Base-by-base conservation (phyloP, 1,140 invertebrate species). In the Drosophila aff. region DNA sequence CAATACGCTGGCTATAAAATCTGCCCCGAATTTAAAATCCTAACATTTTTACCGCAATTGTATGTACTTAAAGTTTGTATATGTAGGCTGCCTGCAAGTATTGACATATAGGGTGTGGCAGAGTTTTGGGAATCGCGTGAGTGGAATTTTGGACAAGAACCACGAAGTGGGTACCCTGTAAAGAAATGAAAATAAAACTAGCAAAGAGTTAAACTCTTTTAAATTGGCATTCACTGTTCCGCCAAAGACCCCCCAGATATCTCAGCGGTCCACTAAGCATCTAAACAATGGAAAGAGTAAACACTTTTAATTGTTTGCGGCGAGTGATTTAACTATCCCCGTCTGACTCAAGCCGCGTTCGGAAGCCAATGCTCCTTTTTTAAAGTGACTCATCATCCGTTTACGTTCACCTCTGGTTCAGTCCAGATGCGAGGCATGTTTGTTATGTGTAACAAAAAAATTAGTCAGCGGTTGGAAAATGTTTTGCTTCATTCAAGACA, bases 381-480 rank as follows among this genome's bases (percentile, higher is more conserved):
- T 10, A 18, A 11, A 23, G 36, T 74, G 67, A 77, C 41, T 69
- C 57, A 71, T 43, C 43, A 71, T 43, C 43, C 61, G 66, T 50
- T 66, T 15, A 26, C 55, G 33, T 28, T 46, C 53, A 26, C 16
- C 15, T 16, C 13, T 10, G 15, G 18, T 16, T 10, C 36, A 53
- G 26, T n/a, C 49, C 31, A 38, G 52, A 38, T 55, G 16, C 9
- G 9, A 57, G 7, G 18, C 13, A 53, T 15, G 28, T 33, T 36
- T 55, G 28, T 50, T 62, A 31, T 78, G 65, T 64, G 28, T 79
- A 64, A 58, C 53, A 31, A 65, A 73, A 31, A 79, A 65, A 65
- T 79, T 79, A 79, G 76, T 79, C 76, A 79, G 67, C 43, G 31
- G 21, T 44, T 69, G 62, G 31, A 52, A 47, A 60, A 40, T 60